Percentiles rank a stretch among this genome's conserved stretches.
phyloP scores from a whole-genome alignment of 2,888 invertebrate genomes.

The Thereva unica region DNA sequence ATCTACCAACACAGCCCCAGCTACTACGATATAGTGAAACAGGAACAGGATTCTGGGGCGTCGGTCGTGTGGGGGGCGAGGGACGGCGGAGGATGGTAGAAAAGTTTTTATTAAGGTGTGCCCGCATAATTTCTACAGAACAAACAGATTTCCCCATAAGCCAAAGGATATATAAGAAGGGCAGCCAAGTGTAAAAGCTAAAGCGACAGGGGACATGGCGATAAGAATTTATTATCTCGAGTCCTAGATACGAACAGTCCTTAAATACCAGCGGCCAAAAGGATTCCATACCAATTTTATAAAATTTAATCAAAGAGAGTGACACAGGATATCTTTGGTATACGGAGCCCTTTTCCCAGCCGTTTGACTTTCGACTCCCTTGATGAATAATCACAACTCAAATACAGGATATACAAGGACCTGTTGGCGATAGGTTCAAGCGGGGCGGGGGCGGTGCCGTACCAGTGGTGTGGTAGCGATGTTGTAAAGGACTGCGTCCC shows the following conservation, averaged over 20 bases:
- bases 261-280: constrained; percentile 22
- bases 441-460: no score
- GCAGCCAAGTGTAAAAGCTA: constrained; percentile 48
- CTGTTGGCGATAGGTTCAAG: no score
- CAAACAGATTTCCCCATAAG: constrained; percentile 27
- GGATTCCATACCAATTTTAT: constrained; percentile 24
- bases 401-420: not conserved
- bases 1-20: not conserved
- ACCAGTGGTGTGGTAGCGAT: no score
- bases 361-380: not conserved
- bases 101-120: constrained; percentile 31
- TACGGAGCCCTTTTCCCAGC: constrained; percentile 16
- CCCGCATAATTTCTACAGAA: constrained; percentile 31
- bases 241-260: constrained; percentile 26
- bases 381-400: constrained; percentile 22
- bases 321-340: constrained; percentile 2
- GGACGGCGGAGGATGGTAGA: not conserved
- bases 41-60: no score
- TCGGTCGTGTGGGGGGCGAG: no score
- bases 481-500: no score
- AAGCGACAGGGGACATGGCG: constrained; percentile 48
- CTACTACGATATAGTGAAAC: no score
- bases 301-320: constrained; percentile 29
- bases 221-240: constrained; percentile 48
- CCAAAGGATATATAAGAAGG: constrained; percentile 45